These are phyloP conservation scores for Penelope pileata DNA, from an alignment of 2,113 vertebrate species.

Conservation along the genomic window DNA sequence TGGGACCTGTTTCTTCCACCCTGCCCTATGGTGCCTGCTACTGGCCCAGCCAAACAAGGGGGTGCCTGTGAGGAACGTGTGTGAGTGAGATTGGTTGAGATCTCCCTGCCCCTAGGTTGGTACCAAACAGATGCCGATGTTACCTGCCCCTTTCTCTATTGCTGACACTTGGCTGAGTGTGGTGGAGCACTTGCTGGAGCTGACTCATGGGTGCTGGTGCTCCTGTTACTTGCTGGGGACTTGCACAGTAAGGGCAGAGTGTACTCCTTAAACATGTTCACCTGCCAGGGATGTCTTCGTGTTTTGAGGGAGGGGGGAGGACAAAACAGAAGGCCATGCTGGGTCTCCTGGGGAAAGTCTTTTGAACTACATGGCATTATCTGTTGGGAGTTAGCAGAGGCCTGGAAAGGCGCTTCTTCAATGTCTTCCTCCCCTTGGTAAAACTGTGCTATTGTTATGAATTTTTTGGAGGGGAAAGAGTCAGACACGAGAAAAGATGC, in stretches of 20 bases:
- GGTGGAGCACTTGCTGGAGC: background rate
- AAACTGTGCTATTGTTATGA: background rate
- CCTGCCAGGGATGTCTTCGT: background rate
- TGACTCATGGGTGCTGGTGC: background rate
- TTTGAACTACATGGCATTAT: background rate
- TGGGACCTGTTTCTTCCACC: background rate
- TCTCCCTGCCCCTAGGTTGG: background rate
- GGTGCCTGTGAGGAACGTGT: background rate
- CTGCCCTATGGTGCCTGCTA: background rate
- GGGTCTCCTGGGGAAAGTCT: background rate
- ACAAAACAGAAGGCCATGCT: background rate
- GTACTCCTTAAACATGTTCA: background rate
- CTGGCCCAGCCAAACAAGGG: background rate
- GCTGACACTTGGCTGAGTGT: background rate
- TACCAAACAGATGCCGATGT: background rate
- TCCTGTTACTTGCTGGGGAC: background rate
- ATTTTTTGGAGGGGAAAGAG: background rate
- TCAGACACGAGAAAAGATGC: background rate
- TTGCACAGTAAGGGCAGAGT: background rate
- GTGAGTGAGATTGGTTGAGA: background rate
- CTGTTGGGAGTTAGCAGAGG: background rate
- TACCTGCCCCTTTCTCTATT: background rate
- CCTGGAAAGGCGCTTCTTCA: background rate
- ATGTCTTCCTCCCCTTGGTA: background rate
- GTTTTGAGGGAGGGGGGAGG: background rate